Conservation (phyloP, 2,888 invertebrate genomes). For the Amitus sp. region DNA sequence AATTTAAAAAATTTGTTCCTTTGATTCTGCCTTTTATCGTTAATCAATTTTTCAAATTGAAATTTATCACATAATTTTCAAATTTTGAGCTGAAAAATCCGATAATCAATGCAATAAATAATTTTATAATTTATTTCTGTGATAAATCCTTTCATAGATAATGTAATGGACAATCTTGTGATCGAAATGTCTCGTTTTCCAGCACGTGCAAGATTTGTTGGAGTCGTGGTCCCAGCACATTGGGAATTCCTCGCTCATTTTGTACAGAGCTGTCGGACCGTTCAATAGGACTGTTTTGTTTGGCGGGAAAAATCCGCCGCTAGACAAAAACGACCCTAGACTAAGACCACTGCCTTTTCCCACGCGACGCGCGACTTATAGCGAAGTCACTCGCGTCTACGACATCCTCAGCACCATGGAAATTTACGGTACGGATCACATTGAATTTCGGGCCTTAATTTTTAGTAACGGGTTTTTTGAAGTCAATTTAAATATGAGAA, state of each 20-base stretch:
- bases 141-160: too few relatives aligned
- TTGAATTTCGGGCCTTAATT: not conserved
- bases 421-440: slow-evolving; percentile 70
- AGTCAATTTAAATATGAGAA: not conserved
- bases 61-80: too few relatives aligned
- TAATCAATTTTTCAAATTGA: too few relatives aligned
- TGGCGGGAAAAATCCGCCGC: slow-evolving; percentile 76
- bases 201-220: slow-evolving; percentile 82
- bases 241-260: slow-evolving; percentile 74
- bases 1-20: too few relatives aligned
- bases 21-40: too few relatives aligned
- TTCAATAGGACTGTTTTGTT: slow-evolving; percentile 79
- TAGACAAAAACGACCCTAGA: slow-evolving; percentile 73
- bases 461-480: too few relatives aligned
- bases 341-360: slow-evolving; percentile 82
- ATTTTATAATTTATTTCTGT: too few relatives aligned
- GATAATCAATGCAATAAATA: too few relatives aligned
- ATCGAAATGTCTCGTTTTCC: too few relatives aligned
- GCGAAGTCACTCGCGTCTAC: slow-evolving; percentile 81
- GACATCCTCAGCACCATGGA: slow-evolving; percentile 74
- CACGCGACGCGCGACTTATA: slow-evolving; percentile 82
- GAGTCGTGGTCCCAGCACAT: slow-evolving; percentile 76
- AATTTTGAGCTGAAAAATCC: too few relatives aligned
- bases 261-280: slow-evolving; percentile 81
- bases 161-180: too few relatives aligned